Conservation (phyloP, 2,888 invertebrate genomes). For the Gryllus longicercus region DNA sequence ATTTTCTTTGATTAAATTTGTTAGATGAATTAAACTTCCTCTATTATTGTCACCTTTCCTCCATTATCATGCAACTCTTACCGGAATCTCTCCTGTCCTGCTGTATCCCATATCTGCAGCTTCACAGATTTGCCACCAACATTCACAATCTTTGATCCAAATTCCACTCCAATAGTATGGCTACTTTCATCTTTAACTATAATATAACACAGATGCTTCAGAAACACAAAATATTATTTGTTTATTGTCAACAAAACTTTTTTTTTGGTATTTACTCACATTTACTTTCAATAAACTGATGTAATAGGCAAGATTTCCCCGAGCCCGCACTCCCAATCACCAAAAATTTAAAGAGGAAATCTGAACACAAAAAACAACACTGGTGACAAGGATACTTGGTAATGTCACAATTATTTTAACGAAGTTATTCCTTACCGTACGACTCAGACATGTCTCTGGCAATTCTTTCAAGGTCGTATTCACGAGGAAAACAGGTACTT, state of each 20-base stretch:
- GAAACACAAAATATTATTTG: background rate
- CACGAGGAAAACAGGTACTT: background rate
- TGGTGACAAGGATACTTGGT: background rate
- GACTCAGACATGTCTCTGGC: slow-evolving; percentile 8
- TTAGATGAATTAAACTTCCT: background rate
- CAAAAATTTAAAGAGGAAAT: slow-evolving; percentile 80
- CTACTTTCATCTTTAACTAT: slow-evolving; percentile 78
- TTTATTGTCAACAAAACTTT: background rate
- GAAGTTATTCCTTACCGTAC: background rate
- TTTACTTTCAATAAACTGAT: slow-evolving; percentile 81
- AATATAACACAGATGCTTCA: slow-evolving; percentile 38
- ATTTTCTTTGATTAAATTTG: slow-evolving; percentile 32
- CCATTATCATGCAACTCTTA: slow-evolving; percentile 34
- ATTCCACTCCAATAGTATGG: slow-evolving; percentile 82
- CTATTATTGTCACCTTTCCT: background rate
- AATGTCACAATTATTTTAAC: too few species aligned
- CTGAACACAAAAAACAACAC: slow-evolving; percentile 50
- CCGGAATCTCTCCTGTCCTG: slow-evolving; percentile 51
- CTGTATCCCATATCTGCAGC: slow-evolving; percentile 75
- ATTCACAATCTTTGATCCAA: slow-evolving; percentile 80
- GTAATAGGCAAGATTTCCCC: slow-evolving; percentile 77
- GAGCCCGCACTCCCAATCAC: slow-evolving; percentile 82
- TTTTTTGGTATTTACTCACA: slow-evolving; percentile 56
- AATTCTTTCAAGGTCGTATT: background rate
- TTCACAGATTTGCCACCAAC: slow-evolving; percentile 80